Conservation (phyloP, 1,140 invertebrate genomes). For the Popillia japonica region DNA sequence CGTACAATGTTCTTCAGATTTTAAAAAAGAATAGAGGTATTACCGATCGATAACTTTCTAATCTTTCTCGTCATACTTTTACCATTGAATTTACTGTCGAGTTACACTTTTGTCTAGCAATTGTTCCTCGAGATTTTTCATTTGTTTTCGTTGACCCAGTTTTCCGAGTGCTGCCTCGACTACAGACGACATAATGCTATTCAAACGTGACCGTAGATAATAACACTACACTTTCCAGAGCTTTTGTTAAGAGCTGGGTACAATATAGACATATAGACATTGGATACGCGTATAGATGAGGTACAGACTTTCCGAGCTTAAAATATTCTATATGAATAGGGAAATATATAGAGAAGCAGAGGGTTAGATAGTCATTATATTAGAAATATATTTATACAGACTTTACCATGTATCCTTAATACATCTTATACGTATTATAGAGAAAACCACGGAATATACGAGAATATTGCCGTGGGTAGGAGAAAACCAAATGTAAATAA, state of each 20-base stretch:
- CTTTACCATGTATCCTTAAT: too few species aligned
- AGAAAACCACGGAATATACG: too few species aligned
- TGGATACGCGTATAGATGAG: background rate
- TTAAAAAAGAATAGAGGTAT: too few species aligned
- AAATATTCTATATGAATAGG: background rate
- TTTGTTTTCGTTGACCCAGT: background rate
- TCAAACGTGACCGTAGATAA: background rate
- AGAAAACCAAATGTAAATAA: too few species aligned
- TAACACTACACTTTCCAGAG: slow-evolving; percentile 14
- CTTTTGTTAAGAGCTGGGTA: background rate
- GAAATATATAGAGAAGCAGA: background rate
- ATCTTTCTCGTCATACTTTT: too few species aligned
- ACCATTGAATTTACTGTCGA: too few species aligned
- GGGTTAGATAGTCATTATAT: background rate
- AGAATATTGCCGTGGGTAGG: too few species aligned
- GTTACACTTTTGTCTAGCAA: background rate
- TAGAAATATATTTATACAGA: background rate
- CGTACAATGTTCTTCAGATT: too few species aligned
- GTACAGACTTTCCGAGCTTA: background rate
- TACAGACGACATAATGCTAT: background rate
- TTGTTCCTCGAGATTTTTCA: background rate
- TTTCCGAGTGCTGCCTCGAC: background rate
- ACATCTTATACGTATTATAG: too few species aligned
- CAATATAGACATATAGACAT: background rate
- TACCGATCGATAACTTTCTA: too few species aligned